Percentiles rank a stretch among this genome's conserved stretches.
Evolutionary conservation across 2,113 vertebrate species (phyloP).

Genomic region (Motacilla alba): DNA sequence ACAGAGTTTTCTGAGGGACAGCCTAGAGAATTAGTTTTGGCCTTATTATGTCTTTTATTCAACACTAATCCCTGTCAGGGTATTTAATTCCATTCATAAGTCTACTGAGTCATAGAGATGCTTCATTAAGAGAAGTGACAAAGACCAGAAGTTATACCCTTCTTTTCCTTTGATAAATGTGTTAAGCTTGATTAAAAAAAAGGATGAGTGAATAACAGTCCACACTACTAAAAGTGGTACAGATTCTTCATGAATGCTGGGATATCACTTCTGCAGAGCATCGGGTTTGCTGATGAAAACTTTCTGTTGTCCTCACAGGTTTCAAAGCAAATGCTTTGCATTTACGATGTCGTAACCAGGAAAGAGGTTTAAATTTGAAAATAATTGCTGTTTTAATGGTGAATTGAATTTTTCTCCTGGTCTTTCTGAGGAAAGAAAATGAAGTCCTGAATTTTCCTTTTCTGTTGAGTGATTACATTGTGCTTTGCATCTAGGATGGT

Average conservation of each 20-base stretch:
- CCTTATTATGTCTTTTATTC: neutral
- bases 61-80: neutral
- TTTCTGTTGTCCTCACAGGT: conserved; percentile 4
- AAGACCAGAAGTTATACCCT: neutral
- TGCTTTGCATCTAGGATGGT: neutral
- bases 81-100: neutral
- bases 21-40: neutral
- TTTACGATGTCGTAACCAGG: neutral
- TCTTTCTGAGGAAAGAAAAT: neutral
- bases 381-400: neutral
- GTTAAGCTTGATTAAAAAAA: neutral
- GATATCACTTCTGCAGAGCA: neutral
- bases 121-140: neutral
- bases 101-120: neutral
- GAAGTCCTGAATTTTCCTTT: neutral
- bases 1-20: neutral
- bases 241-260: neutral
- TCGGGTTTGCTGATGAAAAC: conserved; percentile 13
- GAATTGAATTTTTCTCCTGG: neutral
- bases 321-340: neutral
- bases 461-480: conserved; percentile 20
- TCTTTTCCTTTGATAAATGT: neutral
- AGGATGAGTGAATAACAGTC: neutral
- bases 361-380: neutral
- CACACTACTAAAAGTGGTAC: neutral